These are phyloP conservation scores for Chlorocebus sabaeus DNA, from an alignment of 2,113 vertebrate genomes.

Conservation along the genomic window DNA sequence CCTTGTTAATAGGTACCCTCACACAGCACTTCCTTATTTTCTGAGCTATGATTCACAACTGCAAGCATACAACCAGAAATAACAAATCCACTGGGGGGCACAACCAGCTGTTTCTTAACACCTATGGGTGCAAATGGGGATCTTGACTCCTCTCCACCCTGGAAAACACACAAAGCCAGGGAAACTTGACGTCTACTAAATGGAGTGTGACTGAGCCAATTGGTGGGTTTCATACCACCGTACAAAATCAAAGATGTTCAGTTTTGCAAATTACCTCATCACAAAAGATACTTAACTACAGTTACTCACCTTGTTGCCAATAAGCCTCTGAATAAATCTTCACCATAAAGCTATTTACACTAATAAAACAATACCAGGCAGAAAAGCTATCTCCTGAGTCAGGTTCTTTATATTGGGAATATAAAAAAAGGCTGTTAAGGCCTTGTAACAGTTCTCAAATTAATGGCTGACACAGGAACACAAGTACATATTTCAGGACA, in stretches of 20 bases:
- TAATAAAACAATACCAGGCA: conserved; percentile 63
- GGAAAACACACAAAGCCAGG: not conserved
- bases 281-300: conserved; percentile 39
- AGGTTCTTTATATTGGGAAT: conserved; percentile 53
- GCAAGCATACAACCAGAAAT: not conserved
- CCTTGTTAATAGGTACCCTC: not conserved
- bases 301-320: not conserved
- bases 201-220: not conserved
- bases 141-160: not conserved
- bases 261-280: conserved; percentile 55
- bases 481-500: conserved; percentile 49
- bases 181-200: not conserved
- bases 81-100: not conserved
- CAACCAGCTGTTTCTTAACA: not conserved
- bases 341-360: conserved; percentile 45
- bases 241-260: conserved; percentile 20
- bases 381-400: conserved; percentile 55
- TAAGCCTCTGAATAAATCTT: conserved; percentile 68
- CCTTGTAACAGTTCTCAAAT: conserved; percentile 49
- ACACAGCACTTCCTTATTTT: conserved; percentile 42
- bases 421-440: conserved; percentile 43
- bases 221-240: not conserved
- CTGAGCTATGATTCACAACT: not conserved
- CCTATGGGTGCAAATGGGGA: not conserved
- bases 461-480: conserved; percentile 29